Evolutionary conservation across 30 jellyfish, hydroid and myxozoan genomes (phyloP).

Genomic region (Aurelia sp.): DNA sequence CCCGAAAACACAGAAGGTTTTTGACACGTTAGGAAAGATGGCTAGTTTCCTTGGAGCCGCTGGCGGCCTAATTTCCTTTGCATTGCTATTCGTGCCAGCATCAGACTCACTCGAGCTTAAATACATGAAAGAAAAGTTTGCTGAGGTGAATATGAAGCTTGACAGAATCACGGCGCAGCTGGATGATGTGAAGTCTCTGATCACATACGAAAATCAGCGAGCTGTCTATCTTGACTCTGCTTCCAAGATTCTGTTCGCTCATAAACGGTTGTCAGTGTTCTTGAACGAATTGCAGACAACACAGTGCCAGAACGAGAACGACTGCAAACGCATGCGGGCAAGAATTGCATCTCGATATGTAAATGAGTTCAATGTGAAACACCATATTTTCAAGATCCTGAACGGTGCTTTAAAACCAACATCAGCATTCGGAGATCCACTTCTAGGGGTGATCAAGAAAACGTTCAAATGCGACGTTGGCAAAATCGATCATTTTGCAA

Average conservation of each 20-base stretch:
- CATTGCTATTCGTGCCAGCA: constrained; percentile 19
- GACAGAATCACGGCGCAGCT: constrained; percentile 47
- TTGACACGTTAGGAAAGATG: constrained; percentile 27
- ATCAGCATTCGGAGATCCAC: constrained; percentile 49
- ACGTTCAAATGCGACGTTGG: constrained; percentile 43
- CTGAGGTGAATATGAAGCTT: constrained; percentile 57
- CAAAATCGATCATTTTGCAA: constrained; percentile 34
- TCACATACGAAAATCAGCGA: constrained; percentile 45
- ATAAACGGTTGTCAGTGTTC: constrained; percentile 27
- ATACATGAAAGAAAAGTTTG: constrained; percentile 41
- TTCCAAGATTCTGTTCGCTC: constrained; percentile 17
- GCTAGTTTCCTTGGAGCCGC: constrained; percentile 56
- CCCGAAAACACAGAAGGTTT: constrained; percentile 29
- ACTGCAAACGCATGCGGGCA: constrained; percentile 27
- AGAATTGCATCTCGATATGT: constrained; percentile 46
- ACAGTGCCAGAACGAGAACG: constrained; percentile 1
- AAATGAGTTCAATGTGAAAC: constrained; percentile 25
- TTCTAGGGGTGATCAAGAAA: background rate
- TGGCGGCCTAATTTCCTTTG: constrained; percentile 46
- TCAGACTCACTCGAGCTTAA: constrained; percentile 38
- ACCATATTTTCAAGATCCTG: constrained; percentile 24
- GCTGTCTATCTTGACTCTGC: constrained; percentile 29
- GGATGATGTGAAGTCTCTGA: constrained; percentile 19
- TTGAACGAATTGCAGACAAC: constrained; percentile 28
- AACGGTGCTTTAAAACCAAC: constrained; percentile 28